Base-by-base conservation (phyloP, 1,140 invertebrate genomes). In the Nomia melanderi region DNA sequence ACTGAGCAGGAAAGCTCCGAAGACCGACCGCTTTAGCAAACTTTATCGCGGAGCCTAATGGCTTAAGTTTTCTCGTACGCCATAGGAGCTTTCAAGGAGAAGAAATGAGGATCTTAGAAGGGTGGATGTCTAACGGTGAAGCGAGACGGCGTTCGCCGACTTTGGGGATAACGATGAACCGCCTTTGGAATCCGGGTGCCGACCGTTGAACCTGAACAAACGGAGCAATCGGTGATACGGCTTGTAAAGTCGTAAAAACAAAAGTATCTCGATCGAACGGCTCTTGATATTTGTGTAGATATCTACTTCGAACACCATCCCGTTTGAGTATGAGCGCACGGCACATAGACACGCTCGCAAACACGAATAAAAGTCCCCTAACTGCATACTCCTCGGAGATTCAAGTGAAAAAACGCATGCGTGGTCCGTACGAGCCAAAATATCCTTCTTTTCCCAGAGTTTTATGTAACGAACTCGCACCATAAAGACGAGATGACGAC, bases 171-270 rank as follows among this genome's bases (percentile, higher is more conserved):
- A 82, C 63, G 70, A 78, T 54, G 72, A 67, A 66, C 67, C 79
- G 69, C 50, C 44, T 72, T 82, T 27, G 69, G 63, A 81, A 83
- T 82, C 69, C 80, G 76, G 65, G 57, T 70, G 78, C 60, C 74
- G 81, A 88, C 84, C 81, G 80, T 81, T 84, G 83, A 86, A 87
- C 85, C 78, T 78, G 73, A 85, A 85, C 79, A 83, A 85, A 84
- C 77, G 81, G 64, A 83, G 77, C 80, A 80, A 86, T 86, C 75
- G 78, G 53, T 74, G 79, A 86, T 85, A 81, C 78, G 74, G 59
- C 70, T 88, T 80, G 82, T 87, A 84, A 87, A 87, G 74, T 53
- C 78, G 78, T 86, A 87, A 84, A 86, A 87, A 81, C 74, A 84
- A 86, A 85, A 79, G 81, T 85, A 86, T 81, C 66, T 75, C 56